phyloP scores from a whole-genome alignment of 2,797 vertebrate species.

The Smutsia gigantea region DNA sequence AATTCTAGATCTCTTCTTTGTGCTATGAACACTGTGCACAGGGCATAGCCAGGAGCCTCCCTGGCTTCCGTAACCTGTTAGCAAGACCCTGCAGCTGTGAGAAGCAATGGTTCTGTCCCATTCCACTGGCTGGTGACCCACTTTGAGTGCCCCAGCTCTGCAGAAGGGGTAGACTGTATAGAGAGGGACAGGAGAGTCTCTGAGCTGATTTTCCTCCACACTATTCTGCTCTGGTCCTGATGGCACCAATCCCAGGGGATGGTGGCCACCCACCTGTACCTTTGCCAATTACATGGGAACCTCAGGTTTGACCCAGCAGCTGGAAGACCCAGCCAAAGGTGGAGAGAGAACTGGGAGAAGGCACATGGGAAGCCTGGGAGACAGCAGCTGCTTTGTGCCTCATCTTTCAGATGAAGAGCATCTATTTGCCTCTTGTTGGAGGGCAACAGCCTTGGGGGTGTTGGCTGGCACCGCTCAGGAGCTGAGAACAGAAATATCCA shows the following conservation, averaged over 20 bases:
- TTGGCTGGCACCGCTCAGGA: background rate
- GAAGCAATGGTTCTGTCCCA: background rate
- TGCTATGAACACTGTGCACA: fast-evolving
- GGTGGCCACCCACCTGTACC: background rate
- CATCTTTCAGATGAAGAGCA: background rate
- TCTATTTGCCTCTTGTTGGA: background rate
- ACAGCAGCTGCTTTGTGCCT: background rate
- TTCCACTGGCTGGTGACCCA: background rate
- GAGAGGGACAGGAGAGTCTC: background rate
- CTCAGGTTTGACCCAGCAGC: background rate
- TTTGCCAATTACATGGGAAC: background rate
- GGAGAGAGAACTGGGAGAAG: background rate
- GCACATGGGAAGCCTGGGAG: background rate
- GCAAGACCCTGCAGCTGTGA: background rate
- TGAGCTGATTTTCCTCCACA: background rate
- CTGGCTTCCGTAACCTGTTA: background rate
- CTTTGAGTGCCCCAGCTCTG: background rate
- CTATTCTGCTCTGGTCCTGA: slow-evolving; percentile 39
- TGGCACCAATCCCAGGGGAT: background rate
- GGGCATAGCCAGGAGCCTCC: background rate
- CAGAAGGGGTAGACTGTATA: background rate
- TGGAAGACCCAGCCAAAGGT: background rate
- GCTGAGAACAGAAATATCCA: background rate
- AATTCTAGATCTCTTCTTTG: background rate
- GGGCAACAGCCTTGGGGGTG: background rate